Base-by-base conservation (phyloP, 2,113 vertebrate genomes). In the Eulacestoma nigropectus region DNA sequence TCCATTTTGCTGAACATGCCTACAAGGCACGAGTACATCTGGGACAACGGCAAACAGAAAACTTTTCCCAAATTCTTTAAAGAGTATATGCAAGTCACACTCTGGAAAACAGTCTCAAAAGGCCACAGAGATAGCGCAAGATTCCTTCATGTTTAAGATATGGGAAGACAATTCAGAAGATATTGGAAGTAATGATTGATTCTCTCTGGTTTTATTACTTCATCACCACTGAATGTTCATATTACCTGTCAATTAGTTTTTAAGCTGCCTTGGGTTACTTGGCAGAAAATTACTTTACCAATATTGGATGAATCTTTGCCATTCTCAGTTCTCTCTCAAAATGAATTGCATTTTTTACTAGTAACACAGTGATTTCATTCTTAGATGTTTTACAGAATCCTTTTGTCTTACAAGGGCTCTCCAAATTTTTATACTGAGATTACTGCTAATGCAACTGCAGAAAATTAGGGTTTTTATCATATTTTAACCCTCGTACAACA, bases 1-100 rank as follows among this genome's bases (percentile, higher is more conserved):
- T 93, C 39, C 93, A 94, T 97, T 97, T 94, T 89, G 82, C 55
- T 91, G 87, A 95, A 95, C 79, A 94, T 96, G 87, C 94, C 96
- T 97, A 94, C 84, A 94, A 86, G 83, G 69, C 95, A 93, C 70
- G 88, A 91, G 80, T 92, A 87, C 84, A 94, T 95, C 44, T 86
- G 93, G 69, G 91, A 95, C 73, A 94, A 84, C 2, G 29, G 74
- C 49, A 74, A 94, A 94, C 91, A 80, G 83, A 91, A 93, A 95
- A 69, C 42, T 90, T 96, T 95, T 52, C 46, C 44, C 55, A 63
- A 53, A 88, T 92, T 93, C 84, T 96, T 90, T 67, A 70, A 94
- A 60, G 84, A 88, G 20, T 25, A 52, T 35, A 60, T 84, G 47
- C 33, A 83, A 74, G 41, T 68, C 47, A 33, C 42, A 39, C 33